phyloP scores from a whole-genome alignment of 2,797 vertebrate genomes.

The Gymnoscopelus microlampas region DNA sequence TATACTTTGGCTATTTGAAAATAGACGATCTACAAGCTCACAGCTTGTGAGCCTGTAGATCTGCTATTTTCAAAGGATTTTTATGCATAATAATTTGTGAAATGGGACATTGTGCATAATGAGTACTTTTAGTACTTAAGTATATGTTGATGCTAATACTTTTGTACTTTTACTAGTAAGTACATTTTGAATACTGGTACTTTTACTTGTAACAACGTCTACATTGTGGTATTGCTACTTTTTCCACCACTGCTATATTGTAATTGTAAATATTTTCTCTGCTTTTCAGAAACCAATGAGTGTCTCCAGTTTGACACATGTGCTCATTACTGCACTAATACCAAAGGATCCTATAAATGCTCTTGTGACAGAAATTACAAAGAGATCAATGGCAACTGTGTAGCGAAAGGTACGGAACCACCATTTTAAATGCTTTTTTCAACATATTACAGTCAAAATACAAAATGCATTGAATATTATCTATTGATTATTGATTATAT shows the following conservation, averaged over 20 bases:
- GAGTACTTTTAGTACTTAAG: no score
- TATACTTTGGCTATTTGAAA: no score
- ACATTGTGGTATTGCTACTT: no score
- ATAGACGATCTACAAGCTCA: no score
- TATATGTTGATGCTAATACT: no score
- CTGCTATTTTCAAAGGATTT: no score
- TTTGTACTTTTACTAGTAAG: no score
- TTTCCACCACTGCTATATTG: background rate
- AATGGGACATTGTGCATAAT: no score
- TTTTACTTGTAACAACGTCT: no score
- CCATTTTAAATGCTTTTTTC: slow-evolving; percentile 12
- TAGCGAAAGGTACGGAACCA: slow-evolving; percentile 89
- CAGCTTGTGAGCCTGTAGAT: no score
- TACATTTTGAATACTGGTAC: no score
- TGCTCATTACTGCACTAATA: slow-evolving; percentile 93
- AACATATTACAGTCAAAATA: background rate
- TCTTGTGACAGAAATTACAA: slow-evolving; percentile 93
- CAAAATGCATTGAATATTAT: background rate
- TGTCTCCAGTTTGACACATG: slow-evolving; percentile 94
- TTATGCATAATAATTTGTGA: no score
- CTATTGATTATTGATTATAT: background rate
- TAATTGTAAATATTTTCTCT: background rate
- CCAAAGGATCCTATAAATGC: slow-evolving; percentile 96
- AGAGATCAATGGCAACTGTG: slow-evolving; percentile 89
- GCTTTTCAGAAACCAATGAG: slow-evolving; percentile 91